Conservation (phyloP, 2,113 vertebrate species). For the Sarotherodon lohbergeri region DNA sequence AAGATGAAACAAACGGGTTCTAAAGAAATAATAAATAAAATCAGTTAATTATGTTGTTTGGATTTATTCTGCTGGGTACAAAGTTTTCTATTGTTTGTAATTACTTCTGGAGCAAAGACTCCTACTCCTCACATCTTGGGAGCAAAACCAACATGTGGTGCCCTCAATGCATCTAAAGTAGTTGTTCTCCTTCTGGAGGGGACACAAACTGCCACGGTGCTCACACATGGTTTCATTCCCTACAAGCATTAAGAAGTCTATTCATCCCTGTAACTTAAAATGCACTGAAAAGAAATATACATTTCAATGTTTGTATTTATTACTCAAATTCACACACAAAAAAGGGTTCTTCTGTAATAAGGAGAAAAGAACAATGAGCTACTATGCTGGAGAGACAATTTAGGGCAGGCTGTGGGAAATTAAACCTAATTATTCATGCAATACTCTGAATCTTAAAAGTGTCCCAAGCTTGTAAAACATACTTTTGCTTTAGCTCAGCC, state of each 20-base stretch:
- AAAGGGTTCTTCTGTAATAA: neutral
- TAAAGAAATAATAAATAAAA: neutral
- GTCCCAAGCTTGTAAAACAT: constrained; percentile 12
- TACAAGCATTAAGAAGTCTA: neutral
- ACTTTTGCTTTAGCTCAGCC: neutral
- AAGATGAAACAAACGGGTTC: neutral
- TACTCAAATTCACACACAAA: neutral
- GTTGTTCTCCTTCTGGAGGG: neutral
- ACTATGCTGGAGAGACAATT: neutral
- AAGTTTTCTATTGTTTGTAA: constrained; percentile 10
- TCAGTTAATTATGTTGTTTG: constrained; percentile 21
- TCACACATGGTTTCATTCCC: neutral
- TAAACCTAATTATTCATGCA: constrained; percentile 16
- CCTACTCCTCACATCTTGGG: neutral
- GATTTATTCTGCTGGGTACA: neutral
- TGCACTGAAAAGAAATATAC: neutral
- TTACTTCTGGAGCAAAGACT: neutral
- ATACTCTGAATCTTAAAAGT: neutral
- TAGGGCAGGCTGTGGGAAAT: neutral
- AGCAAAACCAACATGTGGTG: constrained; percentile 21
- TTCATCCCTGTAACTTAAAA: neutral
- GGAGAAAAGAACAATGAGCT: neutral
- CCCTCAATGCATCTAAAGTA: constrained; percentile 35
- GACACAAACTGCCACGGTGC: neutral
- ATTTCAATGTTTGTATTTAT: neutral